Conservation (phyloP, 2,113 vertebrate species). For the Chunga burmeisteri region DNA sequence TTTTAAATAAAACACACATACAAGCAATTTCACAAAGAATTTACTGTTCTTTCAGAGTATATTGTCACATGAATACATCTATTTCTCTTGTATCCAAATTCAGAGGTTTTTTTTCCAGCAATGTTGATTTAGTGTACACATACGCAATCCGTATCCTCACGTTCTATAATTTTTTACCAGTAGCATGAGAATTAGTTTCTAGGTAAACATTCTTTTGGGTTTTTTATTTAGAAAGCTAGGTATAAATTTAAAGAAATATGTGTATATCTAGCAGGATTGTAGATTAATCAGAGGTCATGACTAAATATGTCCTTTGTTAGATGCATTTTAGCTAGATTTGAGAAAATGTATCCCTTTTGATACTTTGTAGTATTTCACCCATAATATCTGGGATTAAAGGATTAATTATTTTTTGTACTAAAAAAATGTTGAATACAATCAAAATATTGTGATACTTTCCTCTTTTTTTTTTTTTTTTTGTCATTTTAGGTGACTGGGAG, state of each 20-base stretch:
- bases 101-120: background rate
- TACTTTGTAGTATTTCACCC: background rate
- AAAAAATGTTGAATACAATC: background rate
- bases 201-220: background rate
- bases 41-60: background rate
- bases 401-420: background rate
- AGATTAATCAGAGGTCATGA: background rate
- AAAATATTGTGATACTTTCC: background rate
- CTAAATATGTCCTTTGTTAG: background rate
- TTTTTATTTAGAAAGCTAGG: background rate
- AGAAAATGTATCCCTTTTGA: background rate
- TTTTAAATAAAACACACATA: background rate
- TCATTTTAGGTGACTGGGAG: conserved; percentile 72
- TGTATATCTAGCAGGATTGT: background rate
- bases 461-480: background rate
- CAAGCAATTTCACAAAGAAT: background rate
- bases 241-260: background rate
- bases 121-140: background rate
- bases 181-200: background rate
- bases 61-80: background rate
- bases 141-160: background rate
- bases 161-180: background rate
- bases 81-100: background rate
- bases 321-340: background rate
- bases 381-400: background rate